phyloP scores from a whole-genome alignment of 2,797 vertebrate genomes.

The Loriculus beryllinus region DNA sequence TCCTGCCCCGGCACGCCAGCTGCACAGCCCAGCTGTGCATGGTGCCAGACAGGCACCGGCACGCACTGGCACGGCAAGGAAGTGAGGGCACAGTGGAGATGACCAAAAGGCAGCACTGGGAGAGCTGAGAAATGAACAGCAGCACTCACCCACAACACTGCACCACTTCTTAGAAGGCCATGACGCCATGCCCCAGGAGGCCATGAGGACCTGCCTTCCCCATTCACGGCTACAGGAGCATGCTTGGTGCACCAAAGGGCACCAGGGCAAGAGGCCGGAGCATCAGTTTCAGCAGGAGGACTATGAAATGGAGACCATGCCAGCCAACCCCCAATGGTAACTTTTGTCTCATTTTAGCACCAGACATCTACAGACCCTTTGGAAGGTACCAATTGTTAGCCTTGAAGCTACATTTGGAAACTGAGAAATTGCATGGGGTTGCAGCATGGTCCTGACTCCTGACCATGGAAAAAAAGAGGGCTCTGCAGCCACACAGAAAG shows the following conservation, averaged over 20 bases:
- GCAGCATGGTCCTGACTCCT: not conserved
- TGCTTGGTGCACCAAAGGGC: not conserved
- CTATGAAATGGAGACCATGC: not conserved
- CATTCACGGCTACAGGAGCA: accelerated
- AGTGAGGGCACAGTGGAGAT: not conserved
- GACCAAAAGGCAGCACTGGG: not conserved
- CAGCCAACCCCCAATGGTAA: accelerated
- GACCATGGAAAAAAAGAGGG: not conserved
- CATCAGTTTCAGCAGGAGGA: not conserved
- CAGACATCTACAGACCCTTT: not conserved
- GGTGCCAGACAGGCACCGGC: not conserved
- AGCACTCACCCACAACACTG: accelerated
- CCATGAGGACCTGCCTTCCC: accelerated
- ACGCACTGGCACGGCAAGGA: not conserved
- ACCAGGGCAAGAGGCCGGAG: not conserved
- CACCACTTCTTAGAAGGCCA: not conserved
- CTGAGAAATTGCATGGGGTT: accelerated
- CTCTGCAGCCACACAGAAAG: not conserved
- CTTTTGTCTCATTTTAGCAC: not conserved
- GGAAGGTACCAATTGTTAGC: not conserved
- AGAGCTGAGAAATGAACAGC: not conserved
- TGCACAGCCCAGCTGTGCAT: slow-evolving; percentile 31
- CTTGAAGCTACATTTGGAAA: not conserved
- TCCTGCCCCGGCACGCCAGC: slow-evolving; percentile 22
- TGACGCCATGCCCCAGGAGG: not conserved